These are phyloP conservation scores for Lanistes nyassanus DNA, from an alignment of 1,140 invertebrate species.

Conservation along the genomic window DNA sequence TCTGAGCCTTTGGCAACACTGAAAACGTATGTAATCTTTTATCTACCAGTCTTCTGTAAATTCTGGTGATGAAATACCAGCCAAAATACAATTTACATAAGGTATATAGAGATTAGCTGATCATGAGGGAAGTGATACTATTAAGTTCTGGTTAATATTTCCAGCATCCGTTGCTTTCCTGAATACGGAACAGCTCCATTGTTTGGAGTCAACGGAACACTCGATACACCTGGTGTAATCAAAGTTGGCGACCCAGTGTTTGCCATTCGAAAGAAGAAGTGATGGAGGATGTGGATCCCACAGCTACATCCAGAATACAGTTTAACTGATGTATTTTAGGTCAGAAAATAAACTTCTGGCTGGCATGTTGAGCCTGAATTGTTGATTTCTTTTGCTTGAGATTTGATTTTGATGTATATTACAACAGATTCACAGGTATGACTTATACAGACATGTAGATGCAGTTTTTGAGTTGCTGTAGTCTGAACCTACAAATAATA, in stretches of 20 bases:
- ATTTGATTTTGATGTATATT: no score
- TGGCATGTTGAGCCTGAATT: background rate
- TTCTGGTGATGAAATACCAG: background rate
- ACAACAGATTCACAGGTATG: no score
- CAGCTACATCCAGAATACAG: background rate
- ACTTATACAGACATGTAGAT: no score
- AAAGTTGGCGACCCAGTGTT: constrained; percentile 47
- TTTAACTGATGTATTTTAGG: background rate
- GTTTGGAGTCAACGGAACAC: constrained; percentile 38
- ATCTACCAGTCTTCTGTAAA: no score
- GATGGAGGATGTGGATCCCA: background rate
- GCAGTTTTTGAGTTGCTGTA: background rate
- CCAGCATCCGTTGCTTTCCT: constrained; percentile 38
- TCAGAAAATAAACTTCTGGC: background rate
- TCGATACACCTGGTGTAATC: constrained; percentile 32
- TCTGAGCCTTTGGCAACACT: constrained; percentile 63
- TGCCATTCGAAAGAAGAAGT: constrained; percentile 27
- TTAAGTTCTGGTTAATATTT: background rate
- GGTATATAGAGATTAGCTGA: background rate
- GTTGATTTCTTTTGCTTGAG: no score
- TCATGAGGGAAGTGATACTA: background rate
- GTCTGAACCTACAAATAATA: background rate
- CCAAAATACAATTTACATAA: background rate
- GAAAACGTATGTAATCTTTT: constrained; percentile 40
- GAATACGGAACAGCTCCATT: constrained; percentile 33